Conservation (phyloP, 2,797 vertebrate species). For the Margarornis squamiger region DNA sequence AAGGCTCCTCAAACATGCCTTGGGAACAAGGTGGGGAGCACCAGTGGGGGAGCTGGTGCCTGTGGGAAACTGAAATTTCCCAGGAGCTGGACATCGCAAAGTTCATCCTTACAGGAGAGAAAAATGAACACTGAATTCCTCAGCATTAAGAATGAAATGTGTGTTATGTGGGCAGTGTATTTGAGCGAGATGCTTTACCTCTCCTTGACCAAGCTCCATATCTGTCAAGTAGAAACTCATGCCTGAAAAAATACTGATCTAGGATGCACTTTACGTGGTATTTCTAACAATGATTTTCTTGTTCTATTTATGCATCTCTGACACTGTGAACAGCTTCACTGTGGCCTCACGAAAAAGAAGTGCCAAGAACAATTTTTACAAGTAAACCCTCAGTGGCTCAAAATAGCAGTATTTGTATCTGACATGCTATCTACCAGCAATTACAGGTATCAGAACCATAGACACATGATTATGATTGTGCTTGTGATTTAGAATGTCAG, state of each 20-base stretch:
- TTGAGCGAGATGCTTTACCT: neutral
- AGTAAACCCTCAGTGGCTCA: neutral
- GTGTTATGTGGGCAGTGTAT: neutral
- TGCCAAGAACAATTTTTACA: neutral
- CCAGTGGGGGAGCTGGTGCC: neutral
- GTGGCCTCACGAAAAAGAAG: neutral
- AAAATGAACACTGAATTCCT: slow-evolving; percentile 1
- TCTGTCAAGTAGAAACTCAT: neutral
- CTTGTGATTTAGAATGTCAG: neutral
- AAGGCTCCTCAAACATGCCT: neutral
- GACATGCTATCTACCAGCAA: neutral
- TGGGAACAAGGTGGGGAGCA: slow-evolving; percentile 17
- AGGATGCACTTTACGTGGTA: neutral
- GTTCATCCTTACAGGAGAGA: slow-evolving; percentile 1
- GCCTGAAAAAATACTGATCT: neutral
- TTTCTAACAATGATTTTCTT: neutral
- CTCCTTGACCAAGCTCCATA: neutral
- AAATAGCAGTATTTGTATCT: neutral
- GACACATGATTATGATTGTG: neutral
- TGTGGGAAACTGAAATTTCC: slow-evolving; percentile 62
- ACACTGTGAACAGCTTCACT: neutral
- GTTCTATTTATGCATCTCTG: neutral
- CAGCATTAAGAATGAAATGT: neutral
- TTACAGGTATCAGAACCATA: neutral
- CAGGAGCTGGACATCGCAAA: slow-evolving; percentile 13